A percentile compares a stretch with the other conserved stretches of the same genome.
phyloP scores from a whole-genome alignment of 2,113 vertebrate species.

The Pomatostomus ruficeps region DNA sequence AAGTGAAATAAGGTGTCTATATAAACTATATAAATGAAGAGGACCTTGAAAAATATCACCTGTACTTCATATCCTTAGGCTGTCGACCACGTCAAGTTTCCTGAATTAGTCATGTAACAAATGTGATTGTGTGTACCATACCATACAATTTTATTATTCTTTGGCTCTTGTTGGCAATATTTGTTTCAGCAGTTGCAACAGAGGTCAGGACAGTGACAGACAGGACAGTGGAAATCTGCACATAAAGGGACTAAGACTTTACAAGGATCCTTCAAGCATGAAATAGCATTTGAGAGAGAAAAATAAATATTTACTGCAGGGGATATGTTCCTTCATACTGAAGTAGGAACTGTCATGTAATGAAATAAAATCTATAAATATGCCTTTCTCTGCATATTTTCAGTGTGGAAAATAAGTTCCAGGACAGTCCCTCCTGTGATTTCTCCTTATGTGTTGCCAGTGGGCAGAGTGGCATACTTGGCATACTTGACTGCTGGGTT shows the following conservation, averaged over 20 bases:
- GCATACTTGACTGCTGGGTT: neutral
- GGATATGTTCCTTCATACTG: neutral
- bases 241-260: constrained; percentile 14
- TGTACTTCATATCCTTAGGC: neutral
- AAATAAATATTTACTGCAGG: neutral
- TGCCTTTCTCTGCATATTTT: neutral
- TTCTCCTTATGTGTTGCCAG: neutral
- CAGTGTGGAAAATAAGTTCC: neutral
- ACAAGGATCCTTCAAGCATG: neutral
- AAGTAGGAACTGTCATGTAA: neutral
- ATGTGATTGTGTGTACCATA: neutral
- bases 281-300: neutral
- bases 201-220: constrained; percentile 17
- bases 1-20: neutral
- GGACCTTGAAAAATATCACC: neutral
- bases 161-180: neutral
- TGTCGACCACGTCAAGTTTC: neutral
- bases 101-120: neutral
- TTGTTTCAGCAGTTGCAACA: neutral
- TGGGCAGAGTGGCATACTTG: neutral
- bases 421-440: neutral
- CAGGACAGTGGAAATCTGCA: constrained; percentile 16
- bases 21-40: neutral
- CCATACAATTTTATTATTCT: neutral
- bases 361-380: neutral